These are phyloP conservation scores for Oligia fasciuncula DNA, from an alignment of 2,888 invertebrate species.

Conservation along the genomic window DNA sequence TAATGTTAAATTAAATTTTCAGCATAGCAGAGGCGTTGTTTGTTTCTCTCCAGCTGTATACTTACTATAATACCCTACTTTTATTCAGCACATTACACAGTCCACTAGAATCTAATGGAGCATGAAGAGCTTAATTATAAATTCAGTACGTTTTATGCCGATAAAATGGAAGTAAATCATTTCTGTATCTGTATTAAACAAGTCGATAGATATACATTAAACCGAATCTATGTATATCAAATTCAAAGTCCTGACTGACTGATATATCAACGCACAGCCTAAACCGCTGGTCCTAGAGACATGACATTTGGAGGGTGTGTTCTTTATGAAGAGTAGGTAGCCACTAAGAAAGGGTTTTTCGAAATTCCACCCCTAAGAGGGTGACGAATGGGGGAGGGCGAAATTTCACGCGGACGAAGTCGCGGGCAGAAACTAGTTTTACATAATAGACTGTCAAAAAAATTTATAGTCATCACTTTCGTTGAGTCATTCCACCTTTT, in stretches of 20 bases:
- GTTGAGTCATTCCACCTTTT: constrained; percentile 68
- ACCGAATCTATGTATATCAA: constrained; percentile 16
- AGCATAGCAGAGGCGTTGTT: constrained; percentile 1
- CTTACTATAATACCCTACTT: constrained; percentile 14
- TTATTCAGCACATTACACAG: constrained; percentile 30
- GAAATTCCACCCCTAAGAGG: no score
- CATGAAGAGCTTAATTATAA: constrained; percentile 29
- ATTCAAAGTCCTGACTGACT: no score
- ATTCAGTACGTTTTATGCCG: constrained; percentile 26
- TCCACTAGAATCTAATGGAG: constrained; percentile 27
- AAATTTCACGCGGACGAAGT: no score
- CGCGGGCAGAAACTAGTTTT: neutral
- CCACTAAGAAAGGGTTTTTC: no score
- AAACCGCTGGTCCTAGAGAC: no score
- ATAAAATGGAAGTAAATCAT: constrained; percentile 26
- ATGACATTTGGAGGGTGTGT: no score
- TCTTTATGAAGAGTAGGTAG: no score
- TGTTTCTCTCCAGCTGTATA: constrained; percentile 7
- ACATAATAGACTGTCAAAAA: constrained; percentile 56
- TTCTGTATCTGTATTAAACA: constrained; percentile 18
- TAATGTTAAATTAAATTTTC: constrained; percentile 22
- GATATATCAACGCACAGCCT: no score
- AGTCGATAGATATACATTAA: constrained; percentile 5
- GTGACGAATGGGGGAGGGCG: no score
- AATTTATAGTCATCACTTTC: constrained; percentile 51